Evolutionary conservation across 2,888 invertebrate species (phyloP), one percentile per base, ranked within the genome.

Genomic region (Sesia apiformis): DNA sequence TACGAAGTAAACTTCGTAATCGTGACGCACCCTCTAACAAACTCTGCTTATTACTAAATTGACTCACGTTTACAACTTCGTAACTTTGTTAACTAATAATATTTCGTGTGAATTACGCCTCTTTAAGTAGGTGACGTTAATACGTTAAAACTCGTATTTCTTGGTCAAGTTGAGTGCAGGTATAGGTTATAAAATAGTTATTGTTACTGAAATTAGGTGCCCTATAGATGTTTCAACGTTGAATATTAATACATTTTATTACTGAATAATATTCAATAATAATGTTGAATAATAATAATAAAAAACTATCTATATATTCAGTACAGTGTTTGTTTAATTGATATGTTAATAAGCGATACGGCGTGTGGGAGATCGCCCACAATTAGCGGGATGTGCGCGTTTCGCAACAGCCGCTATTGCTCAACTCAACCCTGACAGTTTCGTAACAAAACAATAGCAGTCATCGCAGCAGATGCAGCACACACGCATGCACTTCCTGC

Each of bases 401-500:
- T 83, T 85, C 82, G 84, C 86, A 86, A 87, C 68, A 59, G 71
- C 67, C 68, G 73, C 72, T 69, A 69, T 87, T 87, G 83, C 85
- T 83, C 81, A 85, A 87, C 84, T 78, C 83, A 85, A 86, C 88
- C 87, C 88, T 87, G 88, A 86, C 84, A 81, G 79, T 88, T 86
- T 86, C 81, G 87, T 78, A 85, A 85, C 73, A 69, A 46, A 78
- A 85, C 85, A 86, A 86, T 85, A 82, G 82, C 82, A 76, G 77
- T 73, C 75, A 77, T 73, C 76, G 70, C 71, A 76, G 76, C 74
- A 72, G 82, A 87, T 85, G 87, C 86, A 87, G 87, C 84, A 75
- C 82, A 82, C 84, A 85, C 75, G 78, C 81, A 80, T 85, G 82
- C 84, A 84, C 82, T 87, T 88, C 87, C 87, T 88, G 87, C 86